Percentiles rank a stretch among this genome's conserved stretches.
Evolutionary conservation across 92 coral and sea anemone genomes (phyloP).

Genomic region (Galaxea fascicularis): DNA sequence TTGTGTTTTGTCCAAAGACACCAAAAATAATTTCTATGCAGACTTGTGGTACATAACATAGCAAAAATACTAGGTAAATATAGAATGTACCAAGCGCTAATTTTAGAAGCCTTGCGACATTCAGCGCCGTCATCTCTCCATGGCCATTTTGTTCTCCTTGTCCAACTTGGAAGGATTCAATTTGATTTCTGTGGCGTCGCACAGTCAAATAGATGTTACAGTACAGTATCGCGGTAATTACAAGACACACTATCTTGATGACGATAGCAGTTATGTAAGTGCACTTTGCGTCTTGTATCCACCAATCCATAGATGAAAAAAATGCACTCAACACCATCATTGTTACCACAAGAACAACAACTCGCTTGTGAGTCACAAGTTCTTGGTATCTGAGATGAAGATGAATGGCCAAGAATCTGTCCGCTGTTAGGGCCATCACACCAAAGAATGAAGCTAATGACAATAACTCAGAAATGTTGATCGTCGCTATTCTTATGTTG

Average conservation of each 20-base stretch:
- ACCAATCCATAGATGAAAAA: background rate
- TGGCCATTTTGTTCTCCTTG: background rate
- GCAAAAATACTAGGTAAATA: too few relatives aligned
- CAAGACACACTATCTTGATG: background rate
- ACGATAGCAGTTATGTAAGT: background rate
- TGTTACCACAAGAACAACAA: too few relatives aligned
- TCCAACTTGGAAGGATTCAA: background rate
- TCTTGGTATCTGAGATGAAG: background rate
- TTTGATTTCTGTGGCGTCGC: conserved; percentile 7
- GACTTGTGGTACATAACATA: background rate
- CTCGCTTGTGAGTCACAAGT: background rate
- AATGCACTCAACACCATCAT: background rate
- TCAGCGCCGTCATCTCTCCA: background rate
- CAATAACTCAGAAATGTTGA: too few relatives aligned
- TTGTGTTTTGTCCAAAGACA: too few relatives aligned
- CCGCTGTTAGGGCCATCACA: background rate
- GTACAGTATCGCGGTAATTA: background rate
- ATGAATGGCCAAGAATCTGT: background rate
- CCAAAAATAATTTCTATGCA: too few relatives aligned
- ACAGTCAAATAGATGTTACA: background rate
- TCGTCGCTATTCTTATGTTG: too few relatives aligned
- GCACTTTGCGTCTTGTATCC: background rate
- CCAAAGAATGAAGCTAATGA: too few relatives aligned
- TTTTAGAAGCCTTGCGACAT: background rate
- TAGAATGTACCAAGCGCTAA: background rate